These are phyloP conservation scores for Aurelia sp. DNA, from an alignment of 30 jellyfish, hydroid and myxozoan species.

Conservation along the genomic window DNA sequence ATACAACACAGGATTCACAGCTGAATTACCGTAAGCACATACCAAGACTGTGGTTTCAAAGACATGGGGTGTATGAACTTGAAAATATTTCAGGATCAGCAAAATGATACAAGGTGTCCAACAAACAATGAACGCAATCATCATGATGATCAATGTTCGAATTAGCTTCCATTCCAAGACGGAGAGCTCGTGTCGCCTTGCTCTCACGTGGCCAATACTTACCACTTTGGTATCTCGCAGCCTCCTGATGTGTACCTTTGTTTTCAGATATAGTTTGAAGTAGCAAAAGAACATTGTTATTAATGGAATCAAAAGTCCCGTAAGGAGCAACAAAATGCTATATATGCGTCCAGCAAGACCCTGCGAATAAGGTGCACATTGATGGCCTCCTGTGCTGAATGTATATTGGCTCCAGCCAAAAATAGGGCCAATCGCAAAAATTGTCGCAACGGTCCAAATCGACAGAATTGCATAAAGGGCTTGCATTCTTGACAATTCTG, in stretches of 20 bases:
- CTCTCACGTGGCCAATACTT: not conserved
- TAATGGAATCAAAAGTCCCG: constrained; percentile 27
- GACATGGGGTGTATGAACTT: not conserved
- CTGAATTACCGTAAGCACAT: constrained; percentile 68
- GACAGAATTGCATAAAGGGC: constrained; percentile 25
- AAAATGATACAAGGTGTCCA: constrained; percentile 46
- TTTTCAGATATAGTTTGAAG: constrained; percentile 23
- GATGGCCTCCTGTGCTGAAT: constrained; percentile 65
- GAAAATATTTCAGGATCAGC: not conserved
- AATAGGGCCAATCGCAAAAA: constrained; percentile 74
- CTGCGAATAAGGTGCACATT: constrained; percentile 68
- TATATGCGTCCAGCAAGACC: constrained; percentile 25
- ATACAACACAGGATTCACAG: constrained; percentile 74
- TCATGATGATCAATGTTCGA: constrained; percentile 51
- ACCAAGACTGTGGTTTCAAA: constrained; percentile 35
- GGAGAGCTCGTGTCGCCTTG: not conserved
- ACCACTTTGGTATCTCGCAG: constrained; percentile 17
- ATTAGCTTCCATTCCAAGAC: constrained; percentile 39
- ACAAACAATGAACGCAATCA: constrained; percentile 43
- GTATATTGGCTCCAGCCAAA: constrained; percentile 79
- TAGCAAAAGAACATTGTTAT: constrained; percentile 48
- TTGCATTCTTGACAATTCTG: constrained; percentile 1
- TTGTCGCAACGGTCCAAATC: constrained; percentile 62
- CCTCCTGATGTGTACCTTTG: constrained; percentile 35
- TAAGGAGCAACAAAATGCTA: not conserved